Evolutionary conservation across 1,140 invertebrate genomes (phyloP).

Genomic region (Onthophagus taurus): DNA sequence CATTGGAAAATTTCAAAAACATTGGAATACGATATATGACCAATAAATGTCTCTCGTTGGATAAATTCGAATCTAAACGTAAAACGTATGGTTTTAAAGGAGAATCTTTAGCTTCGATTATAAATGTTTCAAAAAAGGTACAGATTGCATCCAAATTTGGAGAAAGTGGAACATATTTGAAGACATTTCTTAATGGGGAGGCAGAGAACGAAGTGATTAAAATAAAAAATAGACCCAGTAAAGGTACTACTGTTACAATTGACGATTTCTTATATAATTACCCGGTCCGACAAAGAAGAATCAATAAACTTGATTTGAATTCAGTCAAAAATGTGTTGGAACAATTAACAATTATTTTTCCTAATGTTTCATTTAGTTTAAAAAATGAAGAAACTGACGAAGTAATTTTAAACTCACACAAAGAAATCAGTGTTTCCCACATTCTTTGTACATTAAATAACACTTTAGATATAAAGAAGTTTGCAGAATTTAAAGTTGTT

Average conservation of each 20-base stretch:
- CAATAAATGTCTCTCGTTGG: slow-evolving; percentile 48
- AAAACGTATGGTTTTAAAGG: slow-evolving; percentile 52
- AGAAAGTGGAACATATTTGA: slow-evolving; percentile 39
- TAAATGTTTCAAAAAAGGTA: slow-evolving; percentile 43
- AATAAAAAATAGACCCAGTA: slow-evolving; percentile 37
- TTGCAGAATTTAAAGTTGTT: slow-evolving; percentile 42
- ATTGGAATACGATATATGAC: slow-evolving; percentile 51
- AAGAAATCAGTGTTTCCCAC: slow-evolving; percentile 41
- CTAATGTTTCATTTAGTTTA: slow-evolving; percentile 47
- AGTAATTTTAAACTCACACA: slow-evolving; percentile 46
- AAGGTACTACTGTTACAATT: slow-evolving; percentile 55
- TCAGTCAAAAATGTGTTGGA: slow-evolving; percentile 45
- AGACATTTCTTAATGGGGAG: slow-evolving; percentile 34
- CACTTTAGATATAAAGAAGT: slow-evolving; percentile 34
- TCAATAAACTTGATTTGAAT: slow-evolving; percentile 46
- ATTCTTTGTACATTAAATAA: slow-evolving; percentile 45
- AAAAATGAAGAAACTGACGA: slow-evolving; percentile 48
- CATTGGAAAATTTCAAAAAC: slow-evolving; percentile 40
- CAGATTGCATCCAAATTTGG: slow-evolving; percentile 45
- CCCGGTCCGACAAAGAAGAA: slow-evolving; percentile 48
- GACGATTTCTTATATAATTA: slow-evolving; percentile 51
- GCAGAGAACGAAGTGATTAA: slow-evolving; percentile 4
- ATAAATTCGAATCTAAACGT: slow-evolving; percentile 42
- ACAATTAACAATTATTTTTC: slow-evolving; percentile 49
- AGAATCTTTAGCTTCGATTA: slow-evolving; percentile 53